Conservation (phyloP, 1,140 invertebrate species). For the Leucophenga varia region DNA sequence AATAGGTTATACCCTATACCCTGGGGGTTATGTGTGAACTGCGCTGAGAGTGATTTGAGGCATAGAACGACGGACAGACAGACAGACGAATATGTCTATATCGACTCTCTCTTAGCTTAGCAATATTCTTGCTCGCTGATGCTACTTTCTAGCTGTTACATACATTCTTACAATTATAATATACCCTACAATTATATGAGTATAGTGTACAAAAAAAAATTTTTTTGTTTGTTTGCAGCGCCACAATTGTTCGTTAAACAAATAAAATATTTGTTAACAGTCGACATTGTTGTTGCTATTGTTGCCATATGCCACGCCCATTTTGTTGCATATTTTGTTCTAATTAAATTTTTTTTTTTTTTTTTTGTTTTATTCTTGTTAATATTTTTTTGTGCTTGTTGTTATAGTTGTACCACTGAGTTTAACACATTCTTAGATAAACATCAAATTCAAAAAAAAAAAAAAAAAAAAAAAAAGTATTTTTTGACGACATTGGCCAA, state of each 20-base stretch:
- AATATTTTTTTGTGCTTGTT: slow-evolving; percentile 25
- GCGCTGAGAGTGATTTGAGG: no score
- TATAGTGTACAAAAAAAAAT: no score
- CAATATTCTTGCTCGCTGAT: no score
- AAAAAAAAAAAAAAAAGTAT: slow-evolving; percentile 6
- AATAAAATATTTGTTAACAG: not conserved
- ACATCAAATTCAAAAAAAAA: slow-evolving; percentile 30
- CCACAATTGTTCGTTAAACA: slow-evolving; percentile 5
- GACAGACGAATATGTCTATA: no score
- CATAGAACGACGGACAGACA: no score
- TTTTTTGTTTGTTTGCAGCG: slow-evolving; percentile 4
- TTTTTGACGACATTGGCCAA: slow-evolving; percentile 44
- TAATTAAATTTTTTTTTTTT: slow-evolving; percentile 26
- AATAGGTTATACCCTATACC: no score
- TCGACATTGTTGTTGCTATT: no score
- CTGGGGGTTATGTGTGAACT: no score
- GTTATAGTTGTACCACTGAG: slow-evolving; percentile 20
- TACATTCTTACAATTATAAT: no score
- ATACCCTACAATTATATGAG: no score
- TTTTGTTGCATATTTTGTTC: slow-evolving; percentile 33
- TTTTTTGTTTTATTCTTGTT: slow-evolving; percentile 21
- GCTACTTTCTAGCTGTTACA: no score
- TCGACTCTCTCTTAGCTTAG: no score
- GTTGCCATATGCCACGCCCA: slow-evolving; percentile 46
- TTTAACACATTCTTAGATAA: slow-evolving; percentile 50